Base-by-base conservation (phyloP, 2,113 vertebrate species). In the Zosterops japonicus region DNA sequence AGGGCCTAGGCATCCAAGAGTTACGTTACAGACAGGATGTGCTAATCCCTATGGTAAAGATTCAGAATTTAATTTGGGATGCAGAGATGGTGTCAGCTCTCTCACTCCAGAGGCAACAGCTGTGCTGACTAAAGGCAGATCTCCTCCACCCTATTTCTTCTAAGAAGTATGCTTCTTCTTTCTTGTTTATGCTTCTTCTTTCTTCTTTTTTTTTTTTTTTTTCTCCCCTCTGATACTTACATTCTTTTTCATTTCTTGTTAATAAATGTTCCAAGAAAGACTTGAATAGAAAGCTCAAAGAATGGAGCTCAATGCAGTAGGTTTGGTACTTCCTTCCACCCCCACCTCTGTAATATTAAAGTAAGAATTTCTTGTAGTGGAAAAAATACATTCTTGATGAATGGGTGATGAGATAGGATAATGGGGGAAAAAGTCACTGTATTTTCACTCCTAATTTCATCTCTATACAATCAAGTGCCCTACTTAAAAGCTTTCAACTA, bases 401-500 rank as follows among this genome's bases (percentile, higher is more conserved):
- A 55, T 9, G 12, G 25, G 20, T 49, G 5, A 22, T 64, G 19
- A 42, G 17, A 70, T 16, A 65, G 31, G 7, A 69, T 28, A 83
- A 77, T 6, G 16, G 15, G 15, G 28, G 3, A 5, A 39, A 81
- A 70, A 69, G 53, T 56, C 25, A 61, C 33, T 87, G n/a, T 70
- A 60, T 41, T 67, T 77, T 85, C 23, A 65, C 11, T 83, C 35
- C 44, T 59, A 19, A 74, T 78, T 93, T 87, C 22, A 83, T 21
- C 27, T 91, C 12, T 24, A 61, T n/a, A 46, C 2, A 2, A 74
- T 33, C 28, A 60, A 7, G 17, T 31, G 20, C 16, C 15, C 64
- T 47, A 41, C 16, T 33, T 64, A 65, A 71, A 92, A 87, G 44
- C 21, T 57, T 65, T 83, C 47, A 87, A 68, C 59, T 82, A 97